Percentiles rank a stretch among this genome's conserved stretches.
phyloP scores from a whole-genome alignment of 2,888 invertebrate genomes.

The Caenorhabditis becei region DNA sequence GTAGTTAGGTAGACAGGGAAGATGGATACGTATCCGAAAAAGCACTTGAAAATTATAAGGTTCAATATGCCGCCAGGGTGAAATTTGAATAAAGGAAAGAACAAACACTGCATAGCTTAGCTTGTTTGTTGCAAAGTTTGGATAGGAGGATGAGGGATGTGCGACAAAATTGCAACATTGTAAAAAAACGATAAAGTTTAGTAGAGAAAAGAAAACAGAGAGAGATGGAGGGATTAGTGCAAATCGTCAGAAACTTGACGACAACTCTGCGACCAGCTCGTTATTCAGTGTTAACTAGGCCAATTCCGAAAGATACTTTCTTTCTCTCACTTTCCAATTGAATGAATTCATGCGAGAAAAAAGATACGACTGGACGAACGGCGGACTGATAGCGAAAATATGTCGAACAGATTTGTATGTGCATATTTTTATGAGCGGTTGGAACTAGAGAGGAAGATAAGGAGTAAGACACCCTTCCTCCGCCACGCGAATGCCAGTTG shows the following conservation, averaged over 20 bases:
- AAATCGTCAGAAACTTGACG: conserved; percentile 52
- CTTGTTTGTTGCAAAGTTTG: conserved; percentile 54
- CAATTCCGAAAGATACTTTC: conserved; percentile 55
- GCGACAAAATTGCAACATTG: conserved; percentile 54
- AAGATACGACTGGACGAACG: background rate
- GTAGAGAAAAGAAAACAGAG: conserved; percentile 22
- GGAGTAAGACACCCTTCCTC: conserved; percentile 17
- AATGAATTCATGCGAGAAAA: conserved; percentile 28
- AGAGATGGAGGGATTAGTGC: conserved; percentile 35
- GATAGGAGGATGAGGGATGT: conserved; percentile 19
- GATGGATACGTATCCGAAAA: background rate
- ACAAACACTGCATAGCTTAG: conserved; percentile 38
- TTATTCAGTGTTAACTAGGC: conserved; percentile 58
- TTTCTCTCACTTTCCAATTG: conserved; percentile 24
- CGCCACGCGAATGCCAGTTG: conserved; percentile 24
- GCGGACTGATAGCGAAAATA: conserved; percentile 16
- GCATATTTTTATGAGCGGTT: conserved; percentile 15
- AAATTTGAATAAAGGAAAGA: conserved; percentile 55
- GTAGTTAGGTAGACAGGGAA: conserved; percentile 4
- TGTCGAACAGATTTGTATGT: conserved; percentile 8
- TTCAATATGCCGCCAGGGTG: conserved; percentile 47
- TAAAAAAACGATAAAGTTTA: conserved; percentile 60
- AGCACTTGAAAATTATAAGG: conserved; percentile 57
- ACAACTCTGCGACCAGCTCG: conserved; percentile 39
- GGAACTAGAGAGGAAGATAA: conserved; percentile 15